Base-by-base conservation (phyloP, 1,140 invertebrate genomes). In the Bombus cullumanus region DNA sequence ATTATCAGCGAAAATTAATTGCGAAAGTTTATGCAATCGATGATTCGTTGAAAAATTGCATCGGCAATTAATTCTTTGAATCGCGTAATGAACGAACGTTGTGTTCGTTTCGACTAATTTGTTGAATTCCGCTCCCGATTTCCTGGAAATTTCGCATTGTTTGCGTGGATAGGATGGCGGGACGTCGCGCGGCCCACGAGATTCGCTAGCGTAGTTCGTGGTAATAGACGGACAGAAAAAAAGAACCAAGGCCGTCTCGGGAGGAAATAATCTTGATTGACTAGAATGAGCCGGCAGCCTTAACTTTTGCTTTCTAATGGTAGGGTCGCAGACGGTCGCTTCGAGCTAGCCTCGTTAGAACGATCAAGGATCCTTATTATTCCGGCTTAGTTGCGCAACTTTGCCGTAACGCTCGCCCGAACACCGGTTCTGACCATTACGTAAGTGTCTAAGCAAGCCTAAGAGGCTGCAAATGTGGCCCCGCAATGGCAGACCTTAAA, bases 281-380 rank as follows among this genome's bases (percentile, higher is more conserved):
- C 78, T 85, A 74, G 84, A 81, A 85, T 59, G 78, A 85, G 75
- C 69, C 74, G 85, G 37, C 83, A 83, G 66, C 89, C 87, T 92
- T 90, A 90, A 91, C 88, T 91, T 88, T 89, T 91, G 53, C 69
- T 91, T 91, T 90, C 91, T 92, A 92, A 92, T 69, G 89, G 81
- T 47, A 43, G 73, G 87, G 78, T 89, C 88, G 81, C 81, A 92
- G 86, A 90, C 90, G 86, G 71, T 87, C 90, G 81, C 68, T 88
- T 39, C 39, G 37, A 59, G 78, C 64, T 83, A 34, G 80, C 47
- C 74, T 79, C 75, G 73, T 87, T 87, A 85, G 76, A 88, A 79
- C 74, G 71, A 66, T 81, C 77, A 43, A 77, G 85, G 72, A 79
- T 85, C 41, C 31, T 89, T 85, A 89, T 87, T 84, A 84, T 87